Conservation (phyloP, 2,797 vertebrate genomes). For the Anomalospiza imberbis region DNA sequence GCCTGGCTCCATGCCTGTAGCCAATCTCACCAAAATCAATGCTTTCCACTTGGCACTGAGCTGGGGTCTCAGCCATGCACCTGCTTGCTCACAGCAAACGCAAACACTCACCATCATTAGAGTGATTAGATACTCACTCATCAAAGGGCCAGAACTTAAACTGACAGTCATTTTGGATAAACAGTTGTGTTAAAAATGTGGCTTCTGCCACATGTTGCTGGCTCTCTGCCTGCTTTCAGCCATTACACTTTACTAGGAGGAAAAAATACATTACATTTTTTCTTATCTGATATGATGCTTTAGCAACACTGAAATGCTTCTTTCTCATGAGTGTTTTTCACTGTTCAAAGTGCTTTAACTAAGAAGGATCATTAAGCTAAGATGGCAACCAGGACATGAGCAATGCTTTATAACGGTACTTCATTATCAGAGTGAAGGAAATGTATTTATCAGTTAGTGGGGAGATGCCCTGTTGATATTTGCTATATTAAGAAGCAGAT, state of each 20-base stretch:
- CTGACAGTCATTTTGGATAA: neutral
- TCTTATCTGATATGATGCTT: slow-evolving; percentile 4
- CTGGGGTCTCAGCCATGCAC: neutral
- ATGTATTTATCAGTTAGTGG: neutral
- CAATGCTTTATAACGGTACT: neutral
- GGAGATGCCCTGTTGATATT: neutral
- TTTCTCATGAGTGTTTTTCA: neutral
- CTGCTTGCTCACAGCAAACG: neutral
- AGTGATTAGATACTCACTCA: neutral
- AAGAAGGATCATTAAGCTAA: neutral
- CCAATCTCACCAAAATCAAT: neutral
- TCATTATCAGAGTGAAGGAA: neutral
- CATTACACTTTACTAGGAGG: neutral
- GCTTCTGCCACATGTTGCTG: slow-evolving; percentile 41
- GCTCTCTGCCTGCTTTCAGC: neutral
- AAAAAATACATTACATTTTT: neutral
- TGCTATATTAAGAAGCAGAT: neutral
- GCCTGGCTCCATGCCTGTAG: neutral
- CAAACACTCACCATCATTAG: neutral
- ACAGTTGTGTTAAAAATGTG: slow-evolving; percentile 2
- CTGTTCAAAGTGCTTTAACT: neutral
- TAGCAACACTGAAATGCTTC: neutral
- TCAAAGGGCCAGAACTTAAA: slow-evolving; percentile 24
- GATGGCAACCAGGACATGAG: neutral
- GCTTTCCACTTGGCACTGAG: neutral